Evolutionary conservation across 53 echinoderm and acorn worm species (phyloP), one percentile per base, ranked within the genome.

Genomic region (Apostichopus leukothele): DNA sequence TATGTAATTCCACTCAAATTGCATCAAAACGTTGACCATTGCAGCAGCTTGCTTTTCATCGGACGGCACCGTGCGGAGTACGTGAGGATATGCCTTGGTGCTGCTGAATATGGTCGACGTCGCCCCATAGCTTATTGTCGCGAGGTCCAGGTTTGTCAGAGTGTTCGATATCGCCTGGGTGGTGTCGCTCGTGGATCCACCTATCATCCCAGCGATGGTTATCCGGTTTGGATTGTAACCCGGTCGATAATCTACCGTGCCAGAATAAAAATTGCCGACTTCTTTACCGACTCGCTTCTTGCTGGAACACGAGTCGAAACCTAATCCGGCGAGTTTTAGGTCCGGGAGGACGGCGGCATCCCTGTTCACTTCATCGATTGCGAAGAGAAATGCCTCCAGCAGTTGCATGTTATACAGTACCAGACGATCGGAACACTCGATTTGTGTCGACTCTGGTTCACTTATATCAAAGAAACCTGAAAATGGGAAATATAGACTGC

Each of bases 1-100:
- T 5, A 97, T 86, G 55, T 97, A 97, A 54, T 59, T 85, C 97
- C 95, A 97, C 16, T 75, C 76, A 21, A 91, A 77, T 10, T 51
- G n/a, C 11, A 52, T 54, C 73, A 97, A 81, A 57, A 97, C 61
- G 89, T 89, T 92, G 5, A 92, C 84, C 74, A 97, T 74, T n/a
- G 97, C 97, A 3, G n/a, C 74, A 0, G 95, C 94, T 90, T 94
- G 97, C 22, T 88, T 79, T 16, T 90, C 74, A 80, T 97, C 95
- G 1, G 97, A 95, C 22, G 97, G 93, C 6, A 97, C 92, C 3
- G 97, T 97, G 14, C 97, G 90, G n/a, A 94, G 90, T 50, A 97
- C 94, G 66, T 94, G 94, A 18, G 94, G 94, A 86, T 80, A 97
- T 61, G 80, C 19, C 39, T 52, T 80, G 51, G 75, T 50, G 79